Percentiles rank a stretch among this genome's conserved stretches.
These are phyloP conservation scores for Odontesthes bonariensis DNA, from an alignment of 2,113 vertebrate species.

Conservation along the genomic window DNA sequence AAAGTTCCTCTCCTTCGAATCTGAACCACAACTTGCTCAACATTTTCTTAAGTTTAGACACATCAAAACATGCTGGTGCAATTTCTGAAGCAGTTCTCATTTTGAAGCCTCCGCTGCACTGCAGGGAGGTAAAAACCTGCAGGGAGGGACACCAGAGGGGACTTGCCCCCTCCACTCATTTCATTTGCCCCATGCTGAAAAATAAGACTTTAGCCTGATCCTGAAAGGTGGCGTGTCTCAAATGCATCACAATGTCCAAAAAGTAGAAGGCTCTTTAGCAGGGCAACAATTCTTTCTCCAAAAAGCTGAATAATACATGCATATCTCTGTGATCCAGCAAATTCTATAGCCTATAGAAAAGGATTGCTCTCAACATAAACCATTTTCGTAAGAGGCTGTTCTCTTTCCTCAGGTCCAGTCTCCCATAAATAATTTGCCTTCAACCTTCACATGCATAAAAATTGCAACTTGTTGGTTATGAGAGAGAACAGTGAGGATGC, in stretches of 20 bases:
- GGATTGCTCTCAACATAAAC: constrained; percentile 74
- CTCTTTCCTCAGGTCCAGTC: constrained; percentile 71
- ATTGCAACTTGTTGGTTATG: constrained; percentile 83
- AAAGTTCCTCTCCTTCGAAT: constrained; percentile 41
- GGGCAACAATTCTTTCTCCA: constrained; percentile 59
- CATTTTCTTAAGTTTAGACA: constrained; percentile 28
- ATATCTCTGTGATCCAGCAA: constrained; percentile 66
- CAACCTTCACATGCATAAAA: constrained; percentile 83
- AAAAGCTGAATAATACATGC: constrained; percentile 78
- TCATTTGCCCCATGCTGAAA: constrained; percentile 64
- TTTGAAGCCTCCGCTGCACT: constrained; percentile 16
- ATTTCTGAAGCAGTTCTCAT: constrained; percentile 9
- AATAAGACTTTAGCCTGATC: constrained; percentile 68
- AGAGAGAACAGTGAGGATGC: constrained; percentile 77
- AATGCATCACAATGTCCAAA: constrained; percentile 72
- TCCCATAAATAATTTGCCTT: constrained; percentile 83
- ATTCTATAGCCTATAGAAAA: constrained; percentile 75
- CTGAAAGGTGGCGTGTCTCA: constrained; percentile 70
- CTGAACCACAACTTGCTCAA: constrained; percentile 26
- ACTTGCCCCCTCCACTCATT: constrained; percentile 36
- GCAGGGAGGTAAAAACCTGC: constrained; percentile 4
- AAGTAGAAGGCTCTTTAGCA: constrained; percentile 67
- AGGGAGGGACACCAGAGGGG: background rate
- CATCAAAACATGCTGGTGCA: background rate
- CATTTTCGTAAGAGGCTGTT: constrained; percentile 66